phyloP scores from a whole-genome alignment of 2,797 vertebrate species.

The Hypotaenidia okinawae region DNA sequence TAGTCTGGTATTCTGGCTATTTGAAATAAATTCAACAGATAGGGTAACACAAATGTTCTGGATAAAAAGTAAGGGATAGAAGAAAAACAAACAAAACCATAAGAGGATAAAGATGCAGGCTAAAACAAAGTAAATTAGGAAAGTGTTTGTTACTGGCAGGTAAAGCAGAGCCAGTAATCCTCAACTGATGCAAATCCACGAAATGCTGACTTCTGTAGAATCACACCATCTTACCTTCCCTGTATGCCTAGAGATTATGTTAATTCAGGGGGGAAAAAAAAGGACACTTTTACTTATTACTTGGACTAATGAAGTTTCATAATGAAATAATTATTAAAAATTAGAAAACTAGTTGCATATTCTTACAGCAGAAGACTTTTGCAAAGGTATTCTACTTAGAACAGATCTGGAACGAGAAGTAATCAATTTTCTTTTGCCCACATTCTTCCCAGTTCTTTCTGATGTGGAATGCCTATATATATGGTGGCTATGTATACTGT shows the following conservation, averaged over 20 bases:
- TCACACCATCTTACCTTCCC: not conserved
- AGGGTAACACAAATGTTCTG: not conserved
- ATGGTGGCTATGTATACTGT: fast-evolving
- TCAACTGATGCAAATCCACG: not conserved
- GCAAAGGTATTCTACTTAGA: not conserved
- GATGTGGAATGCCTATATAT: not conserved
- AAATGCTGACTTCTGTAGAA: not conserved
- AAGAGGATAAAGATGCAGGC: not conserved
- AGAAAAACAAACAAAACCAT: not conserved
- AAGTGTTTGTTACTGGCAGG: not conserved
- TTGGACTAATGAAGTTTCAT: not conserved
- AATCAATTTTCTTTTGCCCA: not conserved
- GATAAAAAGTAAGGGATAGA: not conserved
- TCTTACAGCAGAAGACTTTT: not conserved
- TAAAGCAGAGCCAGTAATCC: not conserved
- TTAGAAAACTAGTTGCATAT: not conserved
- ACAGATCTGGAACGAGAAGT: not conserved
- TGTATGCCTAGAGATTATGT: not conserved
- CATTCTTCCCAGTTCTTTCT: not conserved
- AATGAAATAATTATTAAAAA: not conserved
- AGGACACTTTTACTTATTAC: not conserved
- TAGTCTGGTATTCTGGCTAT: not conserved
- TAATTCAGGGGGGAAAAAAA: not conserved
- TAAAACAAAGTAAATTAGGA: not conserved
- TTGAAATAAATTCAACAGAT: not conserved